A percentile compares a stretch with the other conserved stretches of the same genome.
Conservation (phyloP, 2,797 vertebrate species). For the Hapalemur alaotrensis region DNA sequence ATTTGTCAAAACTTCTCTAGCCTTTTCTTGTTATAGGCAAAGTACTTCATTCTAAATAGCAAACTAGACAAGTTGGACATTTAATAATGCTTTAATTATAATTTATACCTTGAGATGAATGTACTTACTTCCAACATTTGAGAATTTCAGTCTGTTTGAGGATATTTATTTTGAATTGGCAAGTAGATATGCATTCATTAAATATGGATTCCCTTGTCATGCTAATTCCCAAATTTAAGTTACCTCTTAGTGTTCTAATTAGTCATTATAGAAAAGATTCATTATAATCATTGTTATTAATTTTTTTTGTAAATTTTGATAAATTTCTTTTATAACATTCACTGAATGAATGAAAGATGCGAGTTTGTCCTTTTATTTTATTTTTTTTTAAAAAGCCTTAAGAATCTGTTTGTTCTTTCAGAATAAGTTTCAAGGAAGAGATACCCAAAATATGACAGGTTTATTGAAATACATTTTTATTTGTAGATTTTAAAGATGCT, state of each 20-base stretch:
- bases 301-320: constrained; percentile 12
- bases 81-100: constrained; percentile 60
- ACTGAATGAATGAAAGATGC: not conserved
- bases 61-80: constrained; percentile 27
- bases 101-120: constrained; percentile 61
- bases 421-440: not conserved
- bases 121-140: constrained; percentile 45
- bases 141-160: constrained; percentile 45
- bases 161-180: constrained; percentile 65
- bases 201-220: constrained; percentile 56
- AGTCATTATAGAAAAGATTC: constrained; percentile 53
- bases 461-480: not conserved
- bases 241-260: constrained; percentile 52
- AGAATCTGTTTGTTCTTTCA: constrained; percentile 27
- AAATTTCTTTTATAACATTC: constrained; percentile 19
- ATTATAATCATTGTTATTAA: constrained; percentile 30
- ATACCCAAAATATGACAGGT: not conserved
- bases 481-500: not conserved
- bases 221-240: constrained; percentile 52
- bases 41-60: constrained; percentile 51
- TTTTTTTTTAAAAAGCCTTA: not conserved
- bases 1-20: constrained; percentile 16
- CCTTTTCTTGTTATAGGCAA: constrained; percentile 23
- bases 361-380: not conserved
- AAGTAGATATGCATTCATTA: constrained; percentile 58